These are phyloP conservation scores for Diplolepis rosae DNA, from an alignment of 2,888 invertebrate genomes.

Conservation along the genomic window DNA sequence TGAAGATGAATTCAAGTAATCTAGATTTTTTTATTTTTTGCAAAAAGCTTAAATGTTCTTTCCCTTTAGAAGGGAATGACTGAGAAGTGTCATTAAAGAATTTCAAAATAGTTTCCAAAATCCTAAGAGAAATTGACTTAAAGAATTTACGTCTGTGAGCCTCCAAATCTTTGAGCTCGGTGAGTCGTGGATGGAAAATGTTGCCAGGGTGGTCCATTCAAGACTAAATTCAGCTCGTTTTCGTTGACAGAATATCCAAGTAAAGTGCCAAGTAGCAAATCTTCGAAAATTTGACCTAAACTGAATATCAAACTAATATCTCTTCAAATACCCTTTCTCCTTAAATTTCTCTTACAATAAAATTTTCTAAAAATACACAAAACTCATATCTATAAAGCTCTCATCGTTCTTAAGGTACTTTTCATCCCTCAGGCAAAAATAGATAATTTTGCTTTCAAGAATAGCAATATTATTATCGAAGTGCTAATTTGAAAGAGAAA, in stretches of 20 bases:
- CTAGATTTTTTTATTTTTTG: no score
- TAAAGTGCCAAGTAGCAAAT: slow-evolving; percentile 22
- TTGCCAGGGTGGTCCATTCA: slow-evolving; percentile 18
- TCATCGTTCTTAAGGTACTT: no score
- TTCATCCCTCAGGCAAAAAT: no score
- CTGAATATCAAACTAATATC: neutral
- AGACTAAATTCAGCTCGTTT: slow-evolving; percentile 30
- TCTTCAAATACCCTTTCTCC: neutral
- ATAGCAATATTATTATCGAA: no score
- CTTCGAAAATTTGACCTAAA: slow-evolving; percentile 8
- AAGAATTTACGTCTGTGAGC: neutral
- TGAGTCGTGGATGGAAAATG: slow-evolving; percentile 11
- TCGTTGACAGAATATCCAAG: slow-evolving; percentile 25
- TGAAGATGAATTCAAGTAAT: no score
- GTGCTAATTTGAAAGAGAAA: no score
- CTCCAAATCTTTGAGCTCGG: neutral
- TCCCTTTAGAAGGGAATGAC: neutral
- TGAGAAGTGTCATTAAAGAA: neutral
- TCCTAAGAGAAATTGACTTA: neutral
- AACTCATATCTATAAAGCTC: no score
- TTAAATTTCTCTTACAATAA: neutral
- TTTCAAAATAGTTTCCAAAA: neutral
- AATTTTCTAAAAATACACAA: neutral
- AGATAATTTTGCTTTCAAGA: no score
- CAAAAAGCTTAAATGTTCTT: no score